Percentiles rank a stretch among this genome's conserved stretches.
Evolutionary conservation across 2,113 vertebrate species (phyloP).

Genomic region (Bubo bubo): DNA sequence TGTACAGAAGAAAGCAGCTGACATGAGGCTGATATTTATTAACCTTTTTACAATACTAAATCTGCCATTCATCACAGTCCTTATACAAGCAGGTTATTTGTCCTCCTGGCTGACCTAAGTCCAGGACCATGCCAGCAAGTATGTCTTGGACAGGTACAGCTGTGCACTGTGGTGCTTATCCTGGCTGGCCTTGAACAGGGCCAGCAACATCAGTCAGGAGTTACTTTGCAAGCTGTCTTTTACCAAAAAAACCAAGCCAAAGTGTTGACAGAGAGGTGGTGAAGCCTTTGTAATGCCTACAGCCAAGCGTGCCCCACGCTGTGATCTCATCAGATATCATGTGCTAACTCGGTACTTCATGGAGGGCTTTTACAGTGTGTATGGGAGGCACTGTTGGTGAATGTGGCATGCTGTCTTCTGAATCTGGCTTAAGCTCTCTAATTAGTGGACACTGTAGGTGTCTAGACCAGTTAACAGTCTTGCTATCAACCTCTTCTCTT

Average conservation of each 20-base stretch:
- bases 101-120: not conserved
- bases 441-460: not conserved
- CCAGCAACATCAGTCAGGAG: not conserved
- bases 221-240: not conserved
- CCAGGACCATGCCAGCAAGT: not conserved
- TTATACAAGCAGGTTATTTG: not conserved
- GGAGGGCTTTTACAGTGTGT: not conserved
- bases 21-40: not conserved
- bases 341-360: not conserved
- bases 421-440: not conserved
- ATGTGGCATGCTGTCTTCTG: not conserved
- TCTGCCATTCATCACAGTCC: not conserved
- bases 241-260: not conserved
- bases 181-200: not conserved
- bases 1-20: not conserved
- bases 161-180: fast-evolving
- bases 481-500: not conserved
- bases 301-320: not conserved
- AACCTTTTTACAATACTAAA: not conserved
- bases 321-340: not conserved
- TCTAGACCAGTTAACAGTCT: not conserved
- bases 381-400: not conserved
- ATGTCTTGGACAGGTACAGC: not conserved
- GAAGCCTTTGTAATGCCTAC: not conserved
- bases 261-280: not conserved